phyloP scores from a whole-genome alignment of 2,888 invertebrate genomes.

The Dryadula phaetusa region DNA sequence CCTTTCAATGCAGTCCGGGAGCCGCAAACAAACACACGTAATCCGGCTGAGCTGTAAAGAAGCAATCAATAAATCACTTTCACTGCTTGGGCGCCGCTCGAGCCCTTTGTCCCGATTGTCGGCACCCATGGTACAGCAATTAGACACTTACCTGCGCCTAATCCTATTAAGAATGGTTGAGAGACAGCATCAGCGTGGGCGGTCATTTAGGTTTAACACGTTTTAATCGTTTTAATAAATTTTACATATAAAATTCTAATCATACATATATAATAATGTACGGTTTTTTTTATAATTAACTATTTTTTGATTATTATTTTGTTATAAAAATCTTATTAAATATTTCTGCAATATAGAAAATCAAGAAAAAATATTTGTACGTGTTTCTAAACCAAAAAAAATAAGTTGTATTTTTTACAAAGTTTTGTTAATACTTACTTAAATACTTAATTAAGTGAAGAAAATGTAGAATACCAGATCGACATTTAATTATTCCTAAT shows the following conservation, averaged over 20 bases:
- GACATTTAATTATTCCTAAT: too few species aligned
- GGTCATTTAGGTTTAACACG: slow-evolving; percentile 44
- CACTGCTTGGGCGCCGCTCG: slow-evolving; percentile 69
- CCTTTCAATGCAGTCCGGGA: slow-evolving; percentile 52
- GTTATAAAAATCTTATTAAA: too few species aligned
- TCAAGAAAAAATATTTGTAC: too few species aligned
- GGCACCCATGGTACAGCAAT: slow-evolving; percentile 82
- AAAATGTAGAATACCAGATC: too few species aligned
- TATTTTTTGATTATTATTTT: too few species aligned
- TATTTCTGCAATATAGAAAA: too few species aligned
- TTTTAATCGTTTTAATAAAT: slow-evolving; percentile 29
- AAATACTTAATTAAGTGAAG: too few species aligned
- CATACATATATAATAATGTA: too few species aligned
- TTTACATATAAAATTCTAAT: not conserved
- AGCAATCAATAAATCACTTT: slow-evolving; percentile 82
- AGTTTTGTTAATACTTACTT: too few species aligned
- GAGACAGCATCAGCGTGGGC: slow-evolving; percentile 49
- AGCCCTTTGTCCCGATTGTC: slow-evolving; percentile 70
- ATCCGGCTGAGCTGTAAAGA: slow-evolving; percentile 71
- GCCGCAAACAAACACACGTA: slow-evolving; percentile 75
- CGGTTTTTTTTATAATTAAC: too few species aligned
- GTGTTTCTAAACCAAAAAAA: too few species aligned
- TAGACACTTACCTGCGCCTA: slow-evolving; percentile 82
- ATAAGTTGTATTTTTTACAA: too few species aligned
- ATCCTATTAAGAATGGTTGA: slow-evolving; percentile 69